Conservation (phyloP, 2,888 invertebrate genomes). For the Caenorhabditis afra region DNA sequence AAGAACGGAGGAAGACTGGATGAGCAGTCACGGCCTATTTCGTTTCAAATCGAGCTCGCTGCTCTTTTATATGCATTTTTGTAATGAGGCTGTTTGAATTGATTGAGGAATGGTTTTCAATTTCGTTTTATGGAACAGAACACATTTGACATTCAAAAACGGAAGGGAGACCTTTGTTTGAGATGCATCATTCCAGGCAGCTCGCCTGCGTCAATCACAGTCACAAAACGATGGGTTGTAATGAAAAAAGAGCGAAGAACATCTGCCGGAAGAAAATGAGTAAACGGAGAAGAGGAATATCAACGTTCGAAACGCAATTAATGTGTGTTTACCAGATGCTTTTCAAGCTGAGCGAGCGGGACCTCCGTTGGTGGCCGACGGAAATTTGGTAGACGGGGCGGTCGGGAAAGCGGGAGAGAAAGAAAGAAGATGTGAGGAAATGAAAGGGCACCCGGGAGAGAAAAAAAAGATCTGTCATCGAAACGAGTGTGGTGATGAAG, state of each 20-base stretch:
- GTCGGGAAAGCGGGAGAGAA: slow-evolving; percentile 1
- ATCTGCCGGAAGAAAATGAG: slow-evolving; percentile 55
- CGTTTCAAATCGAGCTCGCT: too few species aligned
- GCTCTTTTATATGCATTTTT: slow-evolving; percentile 39
- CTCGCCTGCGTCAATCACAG: slow-evolving; percentile 4
- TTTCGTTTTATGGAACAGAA: slow-evolving; percentile 21
- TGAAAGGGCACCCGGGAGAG: slow-evolving; percentile 1
- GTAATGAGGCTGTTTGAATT: slow-evolving; percentile 7
- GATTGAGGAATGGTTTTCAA: slow-evolving; percentile 48
- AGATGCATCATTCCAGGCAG: slow-evolving; percentile 1
- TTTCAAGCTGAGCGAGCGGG: slow-evolving; percentile 1
- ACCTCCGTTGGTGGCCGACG: slow-evolving; percentile 5
- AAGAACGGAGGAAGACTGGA: slow-evolving; percentile 45
- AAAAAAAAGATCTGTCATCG: slow-evolving; percentile 25
- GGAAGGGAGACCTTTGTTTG: not conserved
- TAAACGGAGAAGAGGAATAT: slow-evolving; percentile 26
- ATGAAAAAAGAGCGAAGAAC: slow-evolving; percentile 26
- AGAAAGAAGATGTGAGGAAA: not conserved
- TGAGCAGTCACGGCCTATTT: slow-evolving; percentile 1
- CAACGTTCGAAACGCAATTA: slow-evolving; percentile 45
- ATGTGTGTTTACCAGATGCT: slow-evolving; percentile 57
- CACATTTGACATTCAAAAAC: not conserved
- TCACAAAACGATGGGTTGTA: slow-evolving; percentile 14
- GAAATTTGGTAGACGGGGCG: slow-evolving; percentile 9
- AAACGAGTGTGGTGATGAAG: not conserved